Evolutionary conservation across 2,888 invertebrate genomes (phyloP), one percentile per base, ranked within the genome.

Genomic region (Tipula confusa): DNA sequence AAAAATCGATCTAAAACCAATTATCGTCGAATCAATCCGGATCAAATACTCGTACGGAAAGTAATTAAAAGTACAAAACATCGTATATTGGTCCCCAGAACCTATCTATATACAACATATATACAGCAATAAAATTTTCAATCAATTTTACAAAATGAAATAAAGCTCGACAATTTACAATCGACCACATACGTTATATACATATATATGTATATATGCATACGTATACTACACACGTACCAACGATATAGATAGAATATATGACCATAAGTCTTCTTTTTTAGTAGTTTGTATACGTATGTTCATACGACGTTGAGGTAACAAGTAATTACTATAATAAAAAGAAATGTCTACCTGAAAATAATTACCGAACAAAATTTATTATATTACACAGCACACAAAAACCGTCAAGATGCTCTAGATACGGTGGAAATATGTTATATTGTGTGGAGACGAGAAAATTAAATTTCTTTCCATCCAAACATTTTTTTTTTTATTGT

Each of bases 241-340:
- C 33, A 9, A 33, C 33, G 64, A 18, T 38, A 13, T 38, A 13
- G 38, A n/a, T 33, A 13, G 38, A 38, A 38, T 38, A 38, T 38
- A 38, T 38, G 38, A 64, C 64, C 64, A 9, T 64, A 24, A 64
- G 64, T 24, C 24, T 64, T 24, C 2, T 1, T n/a, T 43, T 43
- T 43, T 43, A 43, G 13, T n/a, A 43, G 13, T n/a, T 43, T 43
- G 43, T 64, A 11, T 24, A 64, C 13, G 13, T 24, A 24, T 64
- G n/a, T n/a, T n/a, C n/a, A n/a, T n/a, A n/a, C n/a, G n/a, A n/a
- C 64, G 7, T 64, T 24, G 24, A 64, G 64, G 64, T 64, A 64
- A 64, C 64, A 64, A 64, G 64, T 64, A 64, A 64, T 64, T 64
- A 64, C 64, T 24, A 31, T 31, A 64, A 64, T 64, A 64, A 64